These are phyloP conservation scores for Aleadryas rufinucha DNA, from an alignment of 2,113 vertebrate species.

Conservation along the genomic window DNA sequence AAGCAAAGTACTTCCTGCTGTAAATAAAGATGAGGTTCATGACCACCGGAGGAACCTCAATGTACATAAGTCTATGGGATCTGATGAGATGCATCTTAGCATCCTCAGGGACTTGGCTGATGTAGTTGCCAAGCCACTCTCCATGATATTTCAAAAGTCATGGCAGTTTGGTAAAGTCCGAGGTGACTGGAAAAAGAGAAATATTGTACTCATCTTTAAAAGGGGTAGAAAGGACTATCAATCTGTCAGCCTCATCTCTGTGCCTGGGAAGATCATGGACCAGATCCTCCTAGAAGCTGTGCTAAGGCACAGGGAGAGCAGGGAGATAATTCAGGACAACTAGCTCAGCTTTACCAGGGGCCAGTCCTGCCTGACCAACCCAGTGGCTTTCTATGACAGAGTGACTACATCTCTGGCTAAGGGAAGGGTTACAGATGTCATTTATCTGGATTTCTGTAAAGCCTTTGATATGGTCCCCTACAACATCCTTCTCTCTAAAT, in stretches of 20 bases:
- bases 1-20: background rate
- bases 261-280: background rate
- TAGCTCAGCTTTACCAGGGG: background rate
- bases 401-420: background rate
- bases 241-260: background rate
- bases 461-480: background rate
- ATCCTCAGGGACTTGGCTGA: background rate
- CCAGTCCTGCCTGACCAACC: background rate
- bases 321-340: background rate
- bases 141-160: background rate
- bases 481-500: background rate
- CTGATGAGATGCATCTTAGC: background rate
- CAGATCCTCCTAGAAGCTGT: background rate
- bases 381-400: background rate
- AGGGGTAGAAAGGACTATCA: rapidly evolving
- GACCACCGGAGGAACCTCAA: background rate
- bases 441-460: background rate
- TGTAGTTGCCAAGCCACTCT: background rate
- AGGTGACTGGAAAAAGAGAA: background rate
- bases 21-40: background rate
- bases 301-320: background rate
- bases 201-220: background rate
- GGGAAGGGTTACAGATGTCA: background rate
- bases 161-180: background rate
- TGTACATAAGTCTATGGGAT: background rate